Conservation (phyloP, 2,113 vertebrate genomes). For the Oreochromis niloticus region DNA sequence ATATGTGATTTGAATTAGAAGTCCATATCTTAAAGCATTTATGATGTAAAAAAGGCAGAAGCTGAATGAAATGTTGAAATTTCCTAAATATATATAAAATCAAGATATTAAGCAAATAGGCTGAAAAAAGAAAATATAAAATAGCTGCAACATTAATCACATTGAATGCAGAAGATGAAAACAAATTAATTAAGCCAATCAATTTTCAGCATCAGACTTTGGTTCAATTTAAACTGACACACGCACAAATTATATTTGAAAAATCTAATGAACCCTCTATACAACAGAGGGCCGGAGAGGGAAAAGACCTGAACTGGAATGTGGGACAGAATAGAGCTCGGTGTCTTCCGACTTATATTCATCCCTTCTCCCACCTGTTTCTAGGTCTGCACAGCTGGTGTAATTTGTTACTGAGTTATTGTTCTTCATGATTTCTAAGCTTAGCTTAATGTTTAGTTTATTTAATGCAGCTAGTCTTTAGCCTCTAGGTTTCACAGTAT, state of each 20-base stretch:
- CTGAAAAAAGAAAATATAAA: not conserved
- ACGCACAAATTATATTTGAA: not conserved
- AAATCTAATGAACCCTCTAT: not conserved
- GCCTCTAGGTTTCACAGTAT: conserved; percentile 10
- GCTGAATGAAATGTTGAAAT: not conserved
- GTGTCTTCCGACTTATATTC: not conserved
- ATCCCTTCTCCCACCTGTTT: conserved; percentile 24
- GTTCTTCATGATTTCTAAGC: not conserved
- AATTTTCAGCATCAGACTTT: not conserved
- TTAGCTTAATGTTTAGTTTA: not conserved
- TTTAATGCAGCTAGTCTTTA: conserved; percentile 27
- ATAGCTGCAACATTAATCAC: not conserved
- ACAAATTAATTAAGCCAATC: not conserved
- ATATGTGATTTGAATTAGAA: not conserved
- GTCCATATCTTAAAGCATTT: not conserved
- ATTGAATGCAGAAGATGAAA: not conserved
- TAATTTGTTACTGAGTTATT: not conserved
- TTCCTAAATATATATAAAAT: not conserved
- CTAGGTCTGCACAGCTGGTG: not conserved
- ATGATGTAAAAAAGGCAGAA: not conserved
- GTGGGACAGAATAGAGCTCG: not conserved
- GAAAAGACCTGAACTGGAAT: not conserved
- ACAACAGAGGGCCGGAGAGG: not conserved
- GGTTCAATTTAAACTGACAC: not conserved
- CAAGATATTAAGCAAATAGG: not conserved